Evolutionary conservation across 2,113 vertebrate species (phyloP).

Genomic region (Stigmatopora nigra): DNA sequence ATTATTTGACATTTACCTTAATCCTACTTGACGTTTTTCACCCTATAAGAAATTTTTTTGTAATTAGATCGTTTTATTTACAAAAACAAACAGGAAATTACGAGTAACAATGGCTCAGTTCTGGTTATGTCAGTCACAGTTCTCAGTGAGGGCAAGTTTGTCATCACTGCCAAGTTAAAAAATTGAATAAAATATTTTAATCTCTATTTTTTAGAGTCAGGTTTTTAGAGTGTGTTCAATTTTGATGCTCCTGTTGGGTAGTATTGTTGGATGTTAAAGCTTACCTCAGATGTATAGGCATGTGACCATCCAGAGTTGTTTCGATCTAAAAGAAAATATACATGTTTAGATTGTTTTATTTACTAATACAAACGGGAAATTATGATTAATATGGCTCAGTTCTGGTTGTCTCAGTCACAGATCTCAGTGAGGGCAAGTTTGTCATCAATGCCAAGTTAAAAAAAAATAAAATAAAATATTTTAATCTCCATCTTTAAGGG

Average conservation of each 20-base stretch:
- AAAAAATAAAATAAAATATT: background rate
- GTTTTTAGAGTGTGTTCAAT: too few species aligned
- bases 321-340: too few species aligned
- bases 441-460: conserved; percentile 11
- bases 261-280: too few species aligned
- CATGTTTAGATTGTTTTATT: too few species aligned
- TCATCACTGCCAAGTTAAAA: conserved; percentile 9
- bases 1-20: background rate
- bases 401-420: background rate
- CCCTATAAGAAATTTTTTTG: too few species aligned
- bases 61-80: background rate
- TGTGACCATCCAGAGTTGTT: too few species aligned
- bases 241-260: too few species aligned
- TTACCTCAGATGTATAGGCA: too few species aligned
- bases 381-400: background rate
- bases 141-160: conserved; percentile 13
- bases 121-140: background rate
- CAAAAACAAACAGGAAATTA: background rate
- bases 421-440: conserved; percentile 12
- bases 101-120: background rate
- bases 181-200: background rate
- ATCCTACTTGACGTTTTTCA: background rate
- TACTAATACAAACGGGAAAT: background rate
- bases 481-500: too few species aligned
- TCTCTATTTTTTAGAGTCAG: too few species aligned